Conservation (phyloP, 2,113 vertebrate species). For the Philantomba maxwellii region DNA sequence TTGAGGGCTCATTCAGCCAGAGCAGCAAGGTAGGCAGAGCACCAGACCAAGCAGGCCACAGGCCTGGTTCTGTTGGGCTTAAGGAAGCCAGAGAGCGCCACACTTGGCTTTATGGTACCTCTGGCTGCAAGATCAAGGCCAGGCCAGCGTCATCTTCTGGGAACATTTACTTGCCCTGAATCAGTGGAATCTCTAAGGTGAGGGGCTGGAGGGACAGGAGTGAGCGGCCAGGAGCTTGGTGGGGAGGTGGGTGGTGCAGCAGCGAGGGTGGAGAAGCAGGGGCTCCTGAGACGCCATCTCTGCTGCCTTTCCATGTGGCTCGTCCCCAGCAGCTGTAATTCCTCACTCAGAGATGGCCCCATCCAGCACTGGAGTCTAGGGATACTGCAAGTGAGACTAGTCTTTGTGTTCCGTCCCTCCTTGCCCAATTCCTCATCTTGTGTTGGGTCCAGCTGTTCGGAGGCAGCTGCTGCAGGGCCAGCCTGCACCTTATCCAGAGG, state of each 20-base stretch:
- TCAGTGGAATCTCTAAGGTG: not conserved
- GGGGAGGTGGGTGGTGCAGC: not conserved
- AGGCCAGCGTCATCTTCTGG: not conserved
- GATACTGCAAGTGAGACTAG: not conserved
- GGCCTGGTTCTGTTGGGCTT: not conserved
- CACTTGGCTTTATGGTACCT: not conserved
- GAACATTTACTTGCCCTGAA: not conserved
- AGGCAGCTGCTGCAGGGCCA: not conserved
- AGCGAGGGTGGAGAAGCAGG: not conserved
- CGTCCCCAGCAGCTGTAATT: not conserved
- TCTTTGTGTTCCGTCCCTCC: not conserved
- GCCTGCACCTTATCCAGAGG: not conserved
- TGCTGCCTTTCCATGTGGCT: not conserved
- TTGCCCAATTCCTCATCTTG: not conserved
- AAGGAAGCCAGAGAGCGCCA: not conserved
- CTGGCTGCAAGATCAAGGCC: not conserved
- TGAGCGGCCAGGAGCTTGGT: not conserved
- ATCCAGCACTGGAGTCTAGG: not conserved
- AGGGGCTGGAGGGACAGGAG: not conserved
- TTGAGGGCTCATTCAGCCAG: not conserved
- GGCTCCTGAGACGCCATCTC: rapidly evolving
- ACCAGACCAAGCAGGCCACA: not conserved
- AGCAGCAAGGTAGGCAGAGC: not conserved
- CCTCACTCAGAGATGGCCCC: not conserved
- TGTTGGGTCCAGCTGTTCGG: not conserved